These are phyloP conservation scores for Ctenopoma kingsleyae DNA, from an alignment of 2,797 vertebrate species.

Conservation along the genomic window DNA sequence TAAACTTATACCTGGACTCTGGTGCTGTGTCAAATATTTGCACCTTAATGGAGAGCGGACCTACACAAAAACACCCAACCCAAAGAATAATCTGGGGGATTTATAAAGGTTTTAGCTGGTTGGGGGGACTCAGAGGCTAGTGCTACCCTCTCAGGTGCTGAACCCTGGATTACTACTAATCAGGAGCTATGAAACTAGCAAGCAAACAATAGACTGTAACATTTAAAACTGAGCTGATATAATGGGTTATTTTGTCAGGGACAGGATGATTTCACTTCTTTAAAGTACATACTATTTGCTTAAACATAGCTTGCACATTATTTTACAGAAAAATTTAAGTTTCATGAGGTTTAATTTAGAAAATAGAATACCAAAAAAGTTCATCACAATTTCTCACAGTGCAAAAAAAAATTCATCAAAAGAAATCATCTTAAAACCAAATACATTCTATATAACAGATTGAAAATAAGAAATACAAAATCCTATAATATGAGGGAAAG, in stretches of 20 bases:
- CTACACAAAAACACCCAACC: slow-evolving; percentile 45
- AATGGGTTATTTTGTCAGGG: background rate
- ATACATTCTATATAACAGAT: no score
- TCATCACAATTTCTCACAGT: background rate
- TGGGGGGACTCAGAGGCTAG: slow-evolving; percentile 60
- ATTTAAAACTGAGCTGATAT: slow-evolving; percentile 21
- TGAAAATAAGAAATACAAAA: background rate
- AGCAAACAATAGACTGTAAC: slow-evolving; percentile 59
- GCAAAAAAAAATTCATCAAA: no score
- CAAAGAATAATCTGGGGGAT: slow-evolving; percentile 70
- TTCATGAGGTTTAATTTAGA: background rate
- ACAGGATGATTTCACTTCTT: background rate
- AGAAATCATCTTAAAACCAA: no score
- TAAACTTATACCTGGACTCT: slow-evolving; percentile 46
- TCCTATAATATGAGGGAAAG: background rate
- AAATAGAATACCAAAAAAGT: background rate
- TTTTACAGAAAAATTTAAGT: background rate
- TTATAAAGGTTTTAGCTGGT: slow-evolving; percentile 67
- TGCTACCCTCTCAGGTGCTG: slow-evolving; percentile 69
- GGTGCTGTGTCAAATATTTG: slow-evolving; percentile 48
- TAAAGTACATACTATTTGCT: no score
- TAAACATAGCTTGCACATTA: background rate
- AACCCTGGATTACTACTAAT: slow-evolving; percentile 74
- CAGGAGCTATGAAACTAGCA: slow-evolving; percentile 55
- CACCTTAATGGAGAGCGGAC: slow-evolving; percentile 27